A percentile compares a stretch with the other conserved stretches of the same genome.
Conservation (phyloP, 2,888 invertebrate genomes). For the Apamea epomidion region DNA sequence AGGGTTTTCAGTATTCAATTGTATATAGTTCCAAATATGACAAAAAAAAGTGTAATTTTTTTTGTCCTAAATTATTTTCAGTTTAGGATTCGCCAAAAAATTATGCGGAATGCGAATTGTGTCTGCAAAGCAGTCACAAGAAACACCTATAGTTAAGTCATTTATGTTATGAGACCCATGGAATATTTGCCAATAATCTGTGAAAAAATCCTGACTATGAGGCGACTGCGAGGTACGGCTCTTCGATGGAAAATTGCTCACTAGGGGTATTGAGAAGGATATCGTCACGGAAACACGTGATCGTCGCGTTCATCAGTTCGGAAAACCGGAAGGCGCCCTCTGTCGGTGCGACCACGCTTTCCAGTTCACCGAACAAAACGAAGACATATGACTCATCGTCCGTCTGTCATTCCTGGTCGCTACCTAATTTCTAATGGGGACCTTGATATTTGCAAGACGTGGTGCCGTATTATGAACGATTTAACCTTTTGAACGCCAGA, state of each 20-base stretch:
- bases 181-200: neutral
- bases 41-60: neutral
- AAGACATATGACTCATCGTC: neutral
- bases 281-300: neutral
- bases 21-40: neutral
- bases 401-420: neutral
- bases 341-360: neutral
- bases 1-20: neutral
- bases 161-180: neutral
- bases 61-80: neutral
- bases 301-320: neutral
- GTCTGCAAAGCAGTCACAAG: neutral
- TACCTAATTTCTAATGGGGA: neutral
- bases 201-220: neutral
- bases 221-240: too few relatives aligned
- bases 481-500: too few relatives aligned
- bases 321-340: neutral
- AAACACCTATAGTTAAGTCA: too few relatives aligned
- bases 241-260: too few relatives aligned
- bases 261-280: too few relatives aligned
- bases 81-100: neutral
- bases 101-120: neutral
- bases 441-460: neutral
- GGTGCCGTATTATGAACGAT: too few relatives aligned
- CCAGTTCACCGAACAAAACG: neutral